A percentile compares a stretch with the other conserved stretches of the same genome.
These are phyloP conservation scores for Zaprionus lineosus DNA, from an alignment of 2,888 invertebrate genomes.

Conservation along the genomic window DNA sequence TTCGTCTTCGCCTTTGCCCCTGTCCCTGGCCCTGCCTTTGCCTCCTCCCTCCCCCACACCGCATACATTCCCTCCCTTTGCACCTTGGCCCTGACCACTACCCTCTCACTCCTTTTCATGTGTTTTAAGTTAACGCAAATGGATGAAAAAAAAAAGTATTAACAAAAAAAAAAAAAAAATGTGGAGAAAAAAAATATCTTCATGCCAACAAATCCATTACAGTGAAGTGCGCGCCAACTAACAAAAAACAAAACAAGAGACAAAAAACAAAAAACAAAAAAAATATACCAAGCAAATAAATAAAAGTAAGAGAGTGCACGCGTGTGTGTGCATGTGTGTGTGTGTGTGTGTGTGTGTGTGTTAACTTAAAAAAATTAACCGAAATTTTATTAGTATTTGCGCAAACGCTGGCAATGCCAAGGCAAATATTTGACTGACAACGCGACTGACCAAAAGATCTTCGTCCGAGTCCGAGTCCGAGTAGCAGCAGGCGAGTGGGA, in stretches of 20 bases:
- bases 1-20: conserved; percentile 24
- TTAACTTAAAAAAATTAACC: conserved; percentile 80
- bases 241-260: conserved; percentile 38
- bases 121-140: conserved; percentile 57
- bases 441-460: conserved; percentile 64
- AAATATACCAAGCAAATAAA: conserved; percentile 67
- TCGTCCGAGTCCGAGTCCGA: conserved; percentile 38
- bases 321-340: conserved; percentile 54
- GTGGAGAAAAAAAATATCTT: conserved; percentile 65
- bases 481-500: not conserved
- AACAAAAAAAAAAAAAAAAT: conserved; percentile 38
- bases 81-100: conserved; percentile 17
- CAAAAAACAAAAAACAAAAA: conserved; percentile 3
- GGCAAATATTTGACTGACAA: conserved; percentile 71
- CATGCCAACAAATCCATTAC: conserved; percentile 79
- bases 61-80: conserved; percentile 48
- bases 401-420: conserved; percentile 79
- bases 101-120: conserved; percentile 18
- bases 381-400: conserved; percentile 82
- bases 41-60: too few relatives aligned
- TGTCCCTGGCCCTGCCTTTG: conserved; percentile 19
- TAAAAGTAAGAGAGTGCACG: conserved; percentile 60
- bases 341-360: conserved; percentile 56
- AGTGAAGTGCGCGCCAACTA: conserved; percentile 73
- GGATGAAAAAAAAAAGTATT: conserved; percentile 34